These are phyloP conservation scores for Sinonovacula constricta DNA, from an alignment of 1,140 invertebrate species.

Conservation along the genomic window DNA sequence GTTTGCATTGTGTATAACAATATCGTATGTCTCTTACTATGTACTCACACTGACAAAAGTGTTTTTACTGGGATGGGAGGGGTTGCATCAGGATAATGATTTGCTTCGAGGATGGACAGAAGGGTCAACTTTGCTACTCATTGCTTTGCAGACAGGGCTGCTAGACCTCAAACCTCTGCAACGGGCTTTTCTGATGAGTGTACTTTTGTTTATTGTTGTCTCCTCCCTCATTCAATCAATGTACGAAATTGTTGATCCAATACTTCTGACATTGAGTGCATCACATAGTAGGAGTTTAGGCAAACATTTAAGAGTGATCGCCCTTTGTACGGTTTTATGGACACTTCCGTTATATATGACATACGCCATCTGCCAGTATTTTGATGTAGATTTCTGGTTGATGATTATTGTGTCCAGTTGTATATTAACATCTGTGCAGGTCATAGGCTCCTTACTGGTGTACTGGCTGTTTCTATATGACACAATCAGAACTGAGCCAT, in stretches of 20 bases:
- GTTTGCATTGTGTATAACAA: constrained; percentile 80
- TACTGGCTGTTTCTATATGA: constrained; percentile 94
- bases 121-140: constrained; percentile 81
- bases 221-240: constrained; percentile 82
- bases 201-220: constrained; percentile 81
- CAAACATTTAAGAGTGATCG: constrained; percentile 89
- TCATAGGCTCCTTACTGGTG: constrained; percentile 83
- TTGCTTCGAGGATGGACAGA: constrained; percentile 81
- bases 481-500: constrained; percentile 85
- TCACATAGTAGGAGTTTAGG: constrained; percentile 83
- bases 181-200: constrained; percentile 81
- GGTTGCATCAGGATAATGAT: constrained; percentile 75
- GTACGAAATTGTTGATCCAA: constrained; percentile 82
- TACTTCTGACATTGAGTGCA: constrained; percentile 80
- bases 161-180: constrained; percentile 80
- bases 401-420: constrained; percentile 90
- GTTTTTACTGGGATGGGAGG: constrained; percentile 78
- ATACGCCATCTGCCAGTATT: constrained; percentile 91
- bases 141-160: constrained; percentile 81
- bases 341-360: constrained; percentile 89
- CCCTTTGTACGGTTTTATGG: constrained; percentile 90
- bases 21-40: constrained; percentile 80
- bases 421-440: constrained; percentile 84
- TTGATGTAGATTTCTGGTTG: constrained; percentile 94
- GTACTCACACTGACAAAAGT: constrained; percentile 79